Base-by-base conservation (phyloP, 2,888 invertebrate species). In the Drosophila borealis region DNA sequence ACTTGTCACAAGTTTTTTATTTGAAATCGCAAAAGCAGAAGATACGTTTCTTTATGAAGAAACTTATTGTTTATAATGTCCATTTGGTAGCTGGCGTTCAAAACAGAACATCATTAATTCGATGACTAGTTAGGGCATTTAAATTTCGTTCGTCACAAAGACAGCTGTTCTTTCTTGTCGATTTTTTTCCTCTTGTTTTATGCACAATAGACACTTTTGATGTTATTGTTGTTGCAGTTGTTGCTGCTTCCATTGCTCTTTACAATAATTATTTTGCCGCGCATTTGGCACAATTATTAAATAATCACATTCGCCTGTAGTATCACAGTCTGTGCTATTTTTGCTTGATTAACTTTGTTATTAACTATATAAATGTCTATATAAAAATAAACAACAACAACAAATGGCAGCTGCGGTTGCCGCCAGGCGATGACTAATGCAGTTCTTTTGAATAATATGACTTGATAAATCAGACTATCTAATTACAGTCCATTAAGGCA, bases 251-350 rank as follows among this genome's bases (percentile, higher is more conserved):
- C 45, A 41, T 42, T 78, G 55, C 63, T 60, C 51, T 69, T 65
- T 72, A 34, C 34, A 60, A 73, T 65, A 70, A 87, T 81, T 83
- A 74, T 85, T 74, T 80, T 85, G 70, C 80, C 80, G 78, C 84
- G 73, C 79, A 88, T 87, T 83, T 88, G 84, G 87, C 84, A 80
- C 87, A 89, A 80, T 84, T 89, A 88, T 83, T 82, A 76, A 82
- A 88, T 85, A 86, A 85, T 85, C 83, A 68, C 77, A 87, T 73
- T 84, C 85, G 70, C 85, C 66, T 55, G 62, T 59, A 63, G 66
- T 65, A 74, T 71, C 66, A 51, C 39, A 65, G 67, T 66, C 70
- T 88, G 86, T 80, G 71, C 88, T 80, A 88, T 88, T 84, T 85
- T 85, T 63, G 80, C 75, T 74, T 77, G 88, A 83, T 87, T 82